Conservation (phyloP, 2,888 invertebrate genomes). For the Heteropelma amictum region DNA sequence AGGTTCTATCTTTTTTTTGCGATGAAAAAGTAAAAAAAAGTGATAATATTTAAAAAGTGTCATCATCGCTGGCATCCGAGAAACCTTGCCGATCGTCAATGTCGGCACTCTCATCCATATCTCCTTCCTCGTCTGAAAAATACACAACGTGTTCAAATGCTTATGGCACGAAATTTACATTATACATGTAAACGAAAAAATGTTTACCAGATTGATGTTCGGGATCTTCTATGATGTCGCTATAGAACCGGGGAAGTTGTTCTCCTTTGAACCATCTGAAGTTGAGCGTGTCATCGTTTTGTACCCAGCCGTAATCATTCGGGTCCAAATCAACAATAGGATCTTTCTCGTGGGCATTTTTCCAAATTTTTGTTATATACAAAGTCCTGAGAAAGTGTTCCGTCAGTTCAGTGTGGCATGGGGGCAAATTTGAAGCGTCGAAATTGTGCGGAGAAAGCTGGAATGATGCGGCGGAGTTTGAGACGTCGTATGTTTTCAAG, state of each 20-base stretch:
- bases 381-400: not conserved
- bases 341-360: constrained; percentile 2
- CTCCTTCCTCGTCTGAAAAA: not conserved
- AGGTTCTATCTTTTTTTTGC: too few relatives aligned
- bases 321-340: not conserved
- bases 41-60: not conserved
- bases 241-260: not conserved
- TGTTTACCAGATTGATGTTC: constrained; percentile 11
- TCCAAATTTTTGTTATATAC: not conserved
- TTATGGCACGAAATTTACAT: not conserved
- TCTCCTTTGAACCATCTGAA: constrained; percentile 4
- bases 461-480: not conserved
- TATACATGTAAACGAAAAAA: constrained; percentile 1
- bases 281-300: not conserved
- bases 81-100: not conserved
- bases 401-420: not conserved
- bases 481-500: not conserved
- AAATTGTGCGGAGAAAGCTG: not conserved
- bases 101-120: constrained; percentile 1
- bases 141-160: constrained; percentile 6
- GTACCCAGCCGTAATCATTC: constrained; percentile 1
- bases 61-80: not conserved
- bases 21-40: not conserved
- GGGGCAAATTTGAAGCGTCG: constrained; percentile 2
- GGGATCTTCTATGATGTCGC: not conserved